phyloP scores from a whole-genome alignment of 2,797 vertebrate species.

The Falco concolor region DNA sequence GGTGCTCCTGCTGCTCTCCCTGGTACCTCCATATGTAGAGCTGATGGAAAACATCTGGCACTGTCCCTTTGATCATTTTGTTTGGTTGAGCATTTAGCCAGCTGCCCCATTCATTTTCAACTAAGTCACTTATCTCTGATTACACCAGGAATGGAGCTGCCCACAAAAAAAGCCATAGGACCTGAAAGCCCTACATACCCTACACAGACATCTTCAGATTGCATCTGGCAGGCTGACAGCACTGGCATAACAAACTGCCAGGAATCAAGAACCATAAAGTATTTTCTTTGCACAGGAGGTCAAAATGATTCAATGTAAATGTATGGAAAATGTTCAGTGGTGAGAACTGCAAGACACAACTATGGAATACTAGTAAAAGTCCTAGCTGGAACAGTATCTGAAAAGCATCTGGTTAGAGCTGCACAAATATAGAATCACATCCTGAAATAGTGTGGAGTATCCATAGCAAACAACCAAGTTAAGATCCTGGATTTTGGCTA shows the following conservation, averaged over 20 bases:
- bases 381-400: background rate
- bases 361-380: background rate
- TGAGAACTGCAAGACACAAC: background rate
- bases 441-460: background rate
- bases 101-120: slow-evolving; percentile 70
- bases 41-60: slow-evolving; percentile 75
- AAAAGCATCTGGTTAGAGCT: background rate
- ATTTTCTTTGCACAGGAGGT: background rate
- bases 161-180: background rate
- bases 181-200: background rate
- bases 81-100: slow-evolving; percentile 70
- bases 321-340: background rate
- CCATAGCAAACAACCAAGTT: background rate
- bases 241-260: background rate
- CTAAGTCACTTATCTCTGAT: slow-evolving; percentile 60
- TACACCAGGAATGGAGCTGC: slow-evolving; percentile 41
- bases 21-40: slow-evolving; percentile 55
- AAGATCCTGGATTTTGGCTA: background rate
- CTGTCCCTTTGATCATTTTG: slow-evolving; percentile 68
- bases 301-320: background rate
- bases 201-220: background rate
- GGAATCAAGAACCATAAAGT: background rate
- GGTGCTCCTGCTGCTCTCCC: slow-evolving; percentile 67
- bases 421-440: background rate
- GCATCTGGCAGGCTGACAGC: background rate